These are phyloP conservation scores for Drosophila atroscutellata DNA, from an alignment of 2,888 invertebrate species.

Conservation along the genomic window DNA sequence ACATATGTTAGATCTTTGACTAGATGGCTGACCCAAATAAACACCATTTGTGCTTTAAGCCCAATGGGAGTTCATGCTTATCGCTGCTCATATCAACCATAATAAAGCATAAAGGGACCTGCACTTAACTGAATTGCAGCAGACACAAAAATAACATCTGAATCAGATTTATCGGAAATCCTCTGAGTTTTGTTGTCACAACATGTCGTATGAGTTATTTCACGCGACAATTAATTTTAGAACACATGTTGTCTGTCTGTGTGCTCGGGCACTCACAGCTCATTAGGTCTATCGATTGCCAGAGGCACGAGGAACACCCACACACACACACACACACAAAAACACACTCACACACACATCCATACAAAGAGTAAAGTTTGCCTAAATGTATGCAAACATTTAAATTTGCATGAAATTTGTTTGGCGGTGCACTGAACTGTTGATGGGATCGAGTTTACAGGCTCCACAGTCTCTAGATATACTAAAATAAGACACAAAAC, in stretches of 20 bases:
- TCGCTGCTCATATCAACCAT: constrained; percentile 31
- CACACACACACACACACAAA: background rate
- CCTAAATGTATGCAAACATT: constrained; percentile 60
- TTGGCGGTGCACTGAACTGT: constrained; percentile 56
- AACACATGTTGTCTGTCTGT: constrained; percentile 33
- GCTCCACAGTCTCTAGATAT: background rate
- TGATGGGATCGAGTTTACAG: background rate
- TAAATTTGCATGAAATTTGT: constrained; percentile 24
- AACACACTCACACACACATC: background rate
- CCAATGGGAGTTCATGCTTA: background rate
- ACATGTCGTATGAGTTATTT: constrained; percentile 41
- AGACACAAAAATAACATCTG: background rate
- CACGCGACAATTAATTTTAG: constrained; percentile 50
- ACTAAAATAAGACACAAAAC: background rate
- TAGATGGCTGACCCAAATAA: constrained; percentile 12
- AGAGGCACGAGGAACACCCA: constrained; percentile 2
- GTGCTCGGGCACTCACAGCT: constrained; percentile 50
- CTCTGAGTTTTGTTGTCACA: background rate
- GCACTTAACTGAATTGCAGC: constrained; percentile 42
- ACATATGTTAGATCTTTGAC: constrained; percentile 12
- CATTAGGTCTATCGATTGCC: constrained; percentile 74
- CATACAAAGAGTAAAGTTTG: constrained; percentile 12
- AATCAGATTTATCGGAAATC: constrained; percentile 3
- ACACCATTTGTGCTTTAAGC: background rate
- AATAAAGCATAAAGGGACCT: background rate